phyloP scores from a whole-genome alignment of 2,888 invertebrate genomes.

The Hirtodrosophila histrioides region DNA sequence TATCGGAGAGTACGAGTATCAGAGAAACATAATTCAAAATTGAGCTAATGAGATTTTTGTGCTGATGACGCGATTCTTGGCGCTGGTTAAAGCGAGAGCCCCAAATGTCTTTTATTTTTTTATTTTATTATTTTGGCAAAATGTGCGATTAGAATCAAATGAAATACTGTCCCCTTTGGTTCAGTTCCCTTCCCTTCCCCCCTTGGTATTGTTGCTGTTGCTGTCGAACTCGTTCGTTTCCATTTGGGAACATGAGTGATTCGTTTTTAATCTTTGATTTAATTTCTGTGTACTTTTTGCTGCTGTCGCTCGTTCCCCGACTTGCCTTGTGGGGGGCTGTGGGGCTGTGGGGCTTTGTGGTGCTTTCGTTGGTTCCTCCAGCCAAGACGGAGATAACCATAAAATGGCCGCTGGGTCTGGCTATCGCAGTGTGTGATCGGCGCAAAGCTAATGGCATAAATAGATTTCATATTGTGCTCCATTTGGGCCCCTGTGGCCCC shows the following conservation, averaged over 20 bases:
- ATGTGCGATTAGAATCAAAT: constrained; percentile 44
- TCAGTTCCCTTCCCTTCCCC: neutral
- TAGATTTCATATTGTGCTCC: constrained; percentile 72
- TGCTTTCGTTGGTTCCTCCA: constrained; percentile 7
- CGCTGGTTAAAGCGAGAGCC: neutral
- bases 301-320: constrained; percentile 1
- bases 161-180: constrained; percentile 3
- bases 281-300: constrained; percentile 50
- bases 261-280: constrained; percentile 76
- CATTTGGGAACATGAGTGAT: constrained; percentile 70
- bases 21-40: constrained; percentile 53
- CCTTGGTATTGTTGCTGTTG: neutral
- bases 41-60: constrained; percentile 64
- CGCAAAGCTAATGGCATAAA: constrained; percentile 78
- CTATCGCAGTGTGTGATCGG: constrained; percentile 66
- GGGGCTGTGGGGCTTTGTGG: constrained; percentile 1
- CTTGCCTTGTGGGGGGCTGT: neutral
- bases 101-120: constrained; percentile 3
- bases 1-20: constrained; percentile 26
- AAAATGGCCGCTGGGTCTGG: constrained; percentile 47
- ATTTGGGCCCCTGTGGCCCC: neutral
- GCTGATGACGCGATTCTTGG: constrained; percentile 48
- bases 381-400: constrained; percentile 46
- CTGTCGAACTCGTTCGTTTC: constrained; percentile 37
- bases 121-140: constrained; percentile 36